Percentiles rank a stretch among this genome's conserved stretches.
Conservation (phyloP, 23 tunicate species). For the Oikopleura vanhoeffeni region DNA sequence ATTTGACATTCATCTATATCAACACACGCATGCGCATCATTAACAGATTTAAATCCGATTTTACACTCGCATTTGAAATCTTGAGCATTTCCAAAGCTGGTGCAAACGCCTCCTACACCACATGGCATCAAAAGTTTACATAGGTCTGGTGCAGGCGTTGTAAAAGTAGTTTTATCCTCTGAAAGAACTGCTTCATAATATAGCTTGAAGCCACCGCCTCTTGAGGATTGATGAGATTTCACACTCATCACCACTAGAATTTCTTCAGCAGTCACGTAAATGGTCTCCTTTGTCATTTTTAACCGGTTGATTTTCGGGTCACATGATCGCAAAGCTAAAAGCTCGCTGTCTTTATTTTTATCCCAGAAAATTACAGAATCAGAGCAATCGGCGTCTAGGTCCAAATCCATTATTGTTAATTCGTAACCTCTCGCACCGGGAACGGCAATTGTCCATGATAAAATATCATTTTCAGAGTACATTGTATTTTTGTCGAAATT, state of each 20-base stretch:
- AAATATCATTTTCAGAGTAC: neutral
- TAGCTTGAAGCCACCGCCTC: neutral
- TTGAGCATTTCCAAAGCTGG: neutral
- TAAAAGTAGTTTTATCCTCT: neutral
- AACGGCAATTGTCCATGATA: neutral
- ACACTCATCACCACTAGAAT: neutral
- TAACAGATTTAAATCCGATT: neutral
- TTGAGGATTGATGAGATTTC: neutral
- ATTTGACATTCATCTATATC: conserved; percentile 4
- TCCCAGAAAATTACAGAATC: conserved; percentile 8
- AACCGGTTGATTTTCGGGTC: neutral
- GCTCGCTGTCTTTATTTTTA: neutral
- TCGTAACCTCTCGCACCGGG: neutral
- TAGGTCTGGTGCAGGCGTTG: conserved; percentile 7
- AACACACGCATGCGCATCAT: neutral
- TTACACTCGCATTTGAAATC: neutral
- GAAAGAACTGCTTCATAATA: neutral
- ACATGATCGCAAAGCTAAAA: neutral
- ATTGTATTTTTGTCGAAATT: neutral
- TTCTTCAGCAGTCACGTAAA: neutral
- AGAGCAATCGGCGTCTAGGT: neutral
- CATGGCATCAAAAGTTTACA: neutral
- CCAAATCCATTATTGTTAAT: neutral
- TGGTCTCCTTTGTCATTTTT: neutral
- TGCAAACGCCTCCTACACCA: neutral